Conservation (phyloP, 2,888 invertebrate genomes). For the Megalurothrips usitatus region DNA sequence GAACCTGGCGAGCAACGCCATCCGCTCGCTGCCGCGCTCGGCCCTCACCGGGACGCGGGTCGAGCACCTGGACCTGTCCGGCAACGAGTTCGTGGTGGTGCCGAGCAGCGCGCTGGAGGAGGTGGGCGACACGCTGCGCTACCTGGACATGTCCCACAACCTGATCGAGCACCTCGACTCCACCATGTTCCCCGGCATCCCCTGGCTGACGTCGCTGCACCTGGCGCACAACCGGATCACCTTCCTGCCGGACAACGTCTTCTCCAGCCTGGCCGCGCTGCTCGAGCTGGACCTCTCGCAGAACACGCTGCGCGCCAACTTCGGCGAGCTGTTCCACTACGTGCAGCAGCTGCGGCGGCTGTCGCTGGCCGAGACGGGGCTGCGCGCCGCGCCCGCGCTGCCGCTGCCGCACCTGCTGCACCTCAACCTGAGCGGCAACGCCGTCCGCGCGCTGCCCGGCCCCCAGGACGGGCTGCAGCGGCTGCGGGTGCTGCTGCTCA, state of each 20-base stretch:
- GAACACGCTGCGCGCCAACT: slow-evolving; percentile 76
- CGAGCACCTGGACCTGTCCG: slow-evolving; percentile 73
- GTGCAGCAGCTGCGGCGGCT: slow-evolving; percentile 74
- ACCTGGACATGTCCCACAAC: slow-evolving; percentile 73
- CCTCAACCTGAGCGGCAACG: slow-evolving; percentile 75
- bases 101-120: slow-evolving; percentile 73
- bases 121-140: slow-evolving; percentile 71
- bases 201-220: slow-evolving; percentile 71
- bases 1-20: slow-evolving; percentile 65
- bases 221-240: slow-evolving; percentile 75
- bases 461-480: slow-evolving; percentile 55
- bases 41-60: slow-evolving; percentile 74
- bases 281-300: slow-evolving; percentile 74
- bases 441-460: slow-evolving; percentile 63
- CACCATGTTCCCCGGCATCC: slow-evolving; percentile 78
- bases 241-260: slow-evolving; percentile 82
- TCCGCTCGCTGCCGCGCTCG: slow-evolving; percentile 70
- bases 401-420: slow-evolving; percentile 70
- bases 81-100: slow-evolving; percentile 72
- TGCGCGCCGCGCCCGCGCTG: slow-evolving; percentile 70
- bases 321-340: slow-evolving; percentile 82
- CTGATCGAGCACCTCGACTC: slow-evolving; percentile 81
- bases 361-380: slow-evolving; percentile 70
- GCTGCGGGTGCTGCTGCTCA: slow-evolving; percentile 68
- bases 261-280: slow-evolving; percentile 72